Evolutionary conservation across 2,113 vertebrate species (phyloP), one percentile per base, ranked within the genome.

Genomic region (Eolophus roseicapilla): DNA sequence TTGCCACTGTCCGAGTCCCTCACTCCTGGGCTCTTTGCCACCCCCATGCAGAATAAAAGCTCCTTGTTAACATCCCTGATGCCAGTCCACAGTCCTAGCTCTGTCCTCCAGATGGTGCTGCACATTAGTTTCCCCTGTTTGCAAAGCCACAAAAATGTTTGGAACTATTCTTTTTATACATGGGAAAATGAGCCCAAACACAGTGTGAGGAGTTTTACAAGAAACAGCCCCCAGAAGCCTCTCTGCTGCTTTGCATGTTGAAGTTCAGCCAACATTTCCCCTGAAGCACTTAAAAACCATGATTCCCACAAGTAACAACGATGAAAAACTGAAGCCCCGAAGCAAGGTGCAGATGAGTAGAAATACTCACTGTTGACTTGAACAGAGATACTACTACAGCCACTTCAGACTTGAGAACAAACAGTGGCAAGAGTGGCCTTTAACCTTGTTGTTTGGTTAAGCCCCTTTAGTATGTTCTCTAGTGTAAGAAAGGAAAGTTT

Each of bases 71-170:
- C 13, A 9, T 76, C 31, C 17, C 80, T 15, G 43, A 37, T 59
- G 21, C 8, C 0, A 52, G 64, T 3, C 20, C 33, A 28, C 53
- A 47, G 75, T 88, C 83, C 95, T 49, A 35, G 52, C 28, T 35
- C 37, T 55, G 69, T 57, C 96, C 97, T 97, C 53, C 86, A 97
- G 97, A 86, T 86, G 97, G 97, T 94, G 92, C 97, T 65, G 33
- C 33, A 37, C 69, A 43, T 77, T 64, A 57, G 64, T 57, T 47
- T 95, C 73, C 84, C 87, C 64, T 24, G 47, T 44, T 10, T 46
- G 62, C 80, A 82, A 76, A 94, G 13, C 60, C 93, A 35, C 95
- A 82, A 21, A 12, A 49, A 76, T 28, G 43, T 44, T 55, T 19
- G 46, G 41, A 78, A 76, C 76, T 33, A 25, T 8, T 75, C 75